Conservation (phyloP, 2,888 invertebrate species). For the Andrena camellia region DNA sequence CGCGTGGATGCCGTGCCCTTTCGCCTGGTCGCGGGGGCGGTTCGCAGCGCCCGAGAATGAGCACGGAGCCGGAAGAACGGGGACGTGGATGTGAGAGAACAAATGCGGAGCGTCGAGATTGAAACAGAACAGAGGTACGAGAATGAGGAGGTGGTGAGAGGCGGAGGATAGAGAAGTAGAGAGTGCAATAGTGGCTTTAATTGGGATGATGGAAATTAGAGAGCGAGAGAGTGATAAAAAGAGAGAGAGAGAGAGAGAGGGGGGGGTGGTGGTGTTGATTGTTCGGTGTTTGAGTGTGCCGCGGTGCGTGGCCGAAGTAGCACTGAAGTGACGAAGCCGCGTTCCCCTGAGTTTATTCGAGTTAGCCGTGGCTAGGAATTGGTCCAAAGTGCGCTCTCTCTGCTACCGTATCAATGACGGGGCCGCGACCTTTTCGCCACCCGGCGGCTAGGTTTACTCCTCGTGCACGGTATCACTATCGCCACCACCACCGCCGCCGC, state of each 20-base stretch:
- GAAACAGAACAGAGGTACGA: not conserved
- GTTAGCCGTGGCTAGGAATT: slow-evolving; percentile 77
- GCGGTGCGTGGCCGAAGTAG: slow-evolving; percentile 80
- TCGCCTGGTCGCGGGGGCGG: not conserved
- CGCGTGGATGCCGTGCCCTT: no score
- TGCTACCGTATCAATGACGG: slow-evolving; percentile 78
- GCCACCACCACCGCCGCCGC: slow-evolving; percentile 12
- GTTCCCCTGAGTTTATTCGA: slow-evolving; percentile 81
- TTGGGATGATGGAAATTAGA: not conserved
- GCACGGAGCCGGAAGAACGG: no score
- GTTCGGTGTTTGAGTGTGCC: slow-evolving; percentile 68
- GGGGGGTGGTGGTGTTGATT: slow-evolving; percentile 3
- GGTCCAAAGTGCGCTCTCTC: slow-evolving; percentile 82
- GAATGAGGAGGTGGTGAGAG: not conserved
- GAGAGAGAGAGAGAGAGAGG: slow-evolving; percentile 12
- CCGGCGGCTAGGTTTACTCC: slow-evolving; percentile 35
- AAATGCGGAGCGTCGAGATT: not conserved
- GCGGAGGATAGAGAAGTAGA: slow-evolving; percentile 5
- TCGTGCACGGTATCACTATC: slow-evolving; percentile 40
- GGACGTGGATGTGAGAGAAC: not conserved
- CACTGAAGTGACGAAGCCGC: slow-evolving; percentile 80
- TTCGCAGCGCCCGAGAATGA: not conserved
- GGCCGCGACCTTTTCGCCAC: slow-evolving; percentile 78
- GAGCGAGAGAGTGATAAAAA: slow-evolving; percentile 22
- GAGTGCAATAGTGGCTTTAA: not conserved